These are phyloP conservation scores for Melieria picta DNA, from an alignment of 2,888 invertebrate species.

Conservation along the genomic window DNA sequence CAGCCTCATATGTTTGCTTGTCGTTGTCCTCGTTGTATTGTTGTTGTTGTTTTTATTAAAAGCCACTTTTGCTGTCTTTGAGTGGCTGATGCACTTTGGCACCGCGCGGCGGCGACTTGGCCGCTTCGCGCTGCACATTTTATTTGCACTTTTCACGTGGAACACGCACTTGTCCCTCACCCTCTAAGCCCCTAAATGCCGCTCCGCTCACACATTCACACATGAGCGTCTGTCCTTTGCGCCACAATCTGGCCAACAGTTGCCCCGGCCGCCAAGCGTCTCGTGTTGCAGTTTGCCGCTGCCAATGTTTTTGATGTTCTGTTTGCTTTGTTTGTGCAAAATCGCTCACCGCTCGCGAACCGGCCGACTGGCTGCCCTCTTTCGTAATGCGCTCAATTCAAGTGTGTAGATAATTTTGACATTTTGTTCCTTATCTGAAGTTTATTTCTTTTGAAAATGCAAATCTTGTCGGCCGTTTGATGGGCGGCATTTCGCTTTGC, in stretches of 20 bases:
- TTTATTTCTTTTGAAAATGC: conserved; percentile 56
- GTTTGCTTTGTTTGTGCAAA: neutral
- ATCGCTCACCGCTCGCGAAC: neutral
- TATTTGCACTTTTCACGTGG: conserved; percentile 15
- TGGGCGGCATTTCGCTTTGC: conserved; percentile 12
- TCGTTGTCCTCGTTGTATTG: neutral
- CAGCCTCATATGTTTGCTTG: conserved; percentile 5
- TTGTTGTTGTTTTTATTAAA: conserved; percentile 51
- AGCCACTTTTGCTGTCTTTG: conserved; percentile 62
- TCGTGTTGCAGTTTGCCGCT: neutral
- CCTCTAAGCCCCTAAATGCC: too few species aligned
- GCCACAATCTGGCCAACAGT: conserved; percentile 1
- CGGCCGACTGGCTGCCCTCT: too few species aligned
- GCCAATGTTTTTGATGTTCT: conserved; percentile 5
- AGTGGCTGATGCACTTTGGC: conserved; percentile 62
- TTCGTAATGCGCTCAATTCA: conserved; percentile 50
- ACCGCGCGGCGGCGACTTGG: conserved; percentile 36
- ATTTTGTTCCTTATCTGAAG: conserved; percentile 57
- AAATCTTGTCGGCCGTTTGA: conserved; percentile 41
- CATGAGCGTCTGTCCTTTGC: neutral
- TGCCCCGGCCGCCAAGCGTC: neutral
- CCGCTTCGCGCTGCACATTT: neutral
- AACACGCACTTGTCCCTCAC: neutral
- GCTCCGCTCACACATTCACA: neutral
- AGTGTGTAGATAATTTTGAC: conserved; percentile 59